Evolutionary conservation across 2,113 vertebrate genomes (phyloP).

Genomic region (Pangasianodon gigas): DNA sequence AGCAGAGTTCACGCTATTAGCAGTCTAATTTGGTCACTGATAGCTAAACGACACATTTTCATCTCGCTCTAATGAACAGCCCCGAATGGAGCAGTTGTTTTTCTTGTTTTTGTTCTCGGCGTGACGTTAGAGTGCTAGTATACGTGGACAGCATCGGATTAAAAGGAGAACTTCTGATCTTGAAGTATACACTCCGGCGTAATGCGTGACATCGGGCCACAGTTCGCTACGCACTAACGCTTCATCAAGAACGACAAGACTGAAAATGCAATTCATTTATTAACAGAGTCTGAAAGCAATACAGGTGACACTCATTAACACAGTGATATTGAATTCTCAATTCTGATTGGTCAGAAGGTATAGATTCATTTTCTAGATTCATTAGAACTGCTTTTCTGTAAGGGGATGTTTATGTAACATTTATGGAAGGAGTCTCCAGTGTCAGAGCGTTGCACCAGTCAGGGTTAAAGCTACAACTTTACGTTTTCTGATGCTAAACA

Average conservation of each 20-base stretch:
- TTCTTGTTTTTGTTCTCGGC: not conserved
- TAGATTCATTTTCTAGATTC: too few species aligned
- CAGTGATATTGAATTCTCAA: not conserved
- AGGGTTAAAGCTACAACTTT: too few species aligned
- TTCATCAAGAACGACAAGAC: not conserved
- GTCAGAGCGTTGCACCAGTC: too few species aligned
- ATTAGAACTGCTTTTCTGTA: too few species aligned
- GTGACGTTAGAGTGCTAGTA: not conserved
- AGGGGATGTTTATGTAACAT: not conserved
- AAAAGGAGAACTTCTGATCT: not conserved
- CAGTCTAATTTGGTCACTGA: slow-evolving; percentile 30
- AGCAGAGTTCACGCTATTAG: slow-evolving; percentile 27
- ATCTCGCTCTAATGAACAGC: not conserved
- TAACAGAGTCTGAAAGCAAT: not conserved
- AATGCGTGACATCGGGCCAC: not conserved
- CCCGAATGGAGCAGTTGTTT: not conserved
- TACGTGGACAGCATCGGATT: not conserved
- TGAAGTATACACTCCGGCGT: not conserved
- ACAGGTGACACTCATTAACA: not conserved
- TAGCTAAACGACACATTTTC: not conserved
- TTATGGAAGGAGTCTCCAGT: too few species aligned
- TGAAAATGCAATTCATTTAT: not conserved
- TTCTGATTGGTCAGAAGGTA: not conserved
- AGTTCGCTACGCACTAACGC: not conserved
- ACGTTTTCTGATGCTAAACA: too few species aligned